phyloP scores from a whole-genome alignment of 2,888 invertebrate species.

The Sinelater perroti region DNA sequence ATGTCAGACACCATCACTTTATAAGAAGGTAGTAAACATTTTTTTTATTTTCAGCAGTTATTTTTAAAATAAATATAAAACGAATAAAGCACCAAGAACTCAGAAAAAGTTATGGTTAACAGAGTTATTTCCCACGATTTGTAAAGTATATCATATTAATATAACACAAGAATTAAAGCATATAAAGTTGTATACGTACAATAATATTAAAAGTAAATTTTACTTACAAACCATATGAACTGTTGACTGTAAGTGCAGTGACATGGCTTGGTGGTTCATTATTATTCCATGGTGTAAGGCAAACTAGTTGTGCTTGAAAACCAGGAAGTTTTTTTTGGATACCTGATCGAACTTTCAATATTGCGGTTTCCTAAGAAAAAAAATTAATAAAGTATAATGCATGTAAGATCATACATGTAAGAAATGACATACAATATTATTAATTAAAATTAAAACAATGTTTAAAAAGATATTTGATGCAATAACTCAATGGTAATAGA shows the following conservation, averaged over 20 bases:
- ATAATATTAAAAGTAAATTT: too few species aligned
- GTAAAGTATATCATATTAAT: too few species aligned
- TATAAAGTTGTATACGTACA: too few species aligned
- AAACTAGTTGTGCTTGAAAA: slow-evolving; percentile 95
- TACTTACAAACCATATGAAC: slow-evolving; percentile 96
- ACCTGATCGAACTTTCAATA: slow-evolving; percentile 77
- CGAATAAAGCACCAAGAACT: too few species aligned
- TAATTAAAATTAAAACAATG: not conserved
- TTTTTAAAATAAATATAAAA: too few species aligned
- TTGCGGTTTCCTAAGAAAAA: slow-evolving; percentile 55
- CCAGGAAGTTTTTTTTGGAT: slow-evolving; percentile 90
- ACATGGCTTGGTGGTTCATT: slow-evolving; percentile 85
- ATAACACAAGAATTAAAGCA: too few species aligned
- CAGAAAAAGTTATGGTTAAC: too few species aligned
- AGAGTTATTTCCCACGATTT: too few species aligned
- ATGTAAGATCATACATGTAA: not conserved
- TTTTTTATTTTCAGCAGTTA: too few species aligned
- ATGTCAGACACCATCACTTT: too few species aligned
- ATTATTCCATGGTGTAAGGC: slow-evolving; percentile 85
- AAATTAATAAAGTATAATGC: too few species aligned
- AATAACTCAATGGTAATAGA: not conserved
- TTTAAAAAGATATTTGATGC: not conserved
- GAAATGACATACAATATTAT: not conserved
- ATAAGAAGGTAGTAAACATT: too few species aligned
- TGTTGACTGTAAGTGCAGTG: slow-evolving; percentile 91